Evolutionary conservation across 2,888 invertebrate species (phyloP).

Genomic region (Artemia sp.): DNA sequence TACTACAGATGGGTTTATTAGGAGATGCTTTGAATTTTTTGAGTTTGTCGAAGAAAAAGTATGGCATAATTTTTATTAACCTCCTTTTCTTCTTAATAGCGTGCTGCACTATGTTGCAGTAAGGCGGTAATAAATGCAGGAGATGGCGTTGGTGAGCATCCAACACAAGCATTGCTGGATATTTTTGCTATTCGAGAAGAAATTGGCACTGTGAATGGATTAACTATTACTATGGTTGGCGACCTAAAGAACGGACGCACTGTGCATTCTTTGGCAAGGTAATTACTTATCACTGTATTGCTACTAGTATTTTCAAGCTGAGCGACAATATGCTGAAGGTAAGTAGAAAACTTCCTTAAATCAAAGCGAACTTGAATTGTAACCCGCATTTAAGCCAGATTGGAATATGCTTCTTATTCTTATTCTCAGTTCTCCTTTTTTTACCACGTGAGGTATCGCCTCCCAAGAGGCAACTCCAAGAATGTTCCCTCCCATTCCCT

Average conservation of each 20-base stretch:
- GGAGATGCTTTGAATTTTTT: slow-evolving; percentile 18
- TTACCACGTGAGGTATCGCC: too few species aligned
- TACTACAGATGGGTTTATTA: not conserved
- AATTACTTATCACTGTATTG: too few species aligned
- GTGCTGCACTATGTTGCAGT: slow-evolving; percentile 59
- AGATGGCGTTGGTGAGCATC: slow-evolving; percentile 91
- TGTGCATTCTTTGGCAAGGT: slow-evolving; percentile 85
- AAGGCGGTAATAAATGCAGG: slow-evolving; percentile 96
- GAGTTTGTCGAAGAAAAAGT: slow-evolving; percentile 21
- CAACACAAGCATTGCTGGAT: slow-evolving; percentile 91
- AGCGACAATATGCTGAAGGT: too few species aligned
- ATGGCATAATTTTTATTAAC: slow-evolving; percentile 15
- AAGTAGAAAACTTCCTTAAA: too few species aligned
- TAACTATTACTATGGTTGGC: slow-evolving; percentile 94
- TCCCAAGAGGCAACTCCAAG: too few species aligned
- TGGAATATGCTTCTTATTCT: too few species aligned
- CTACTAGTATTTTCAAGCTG: too few species aligned
- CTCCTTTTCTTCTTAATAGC: slow-evolving; percentile 38
- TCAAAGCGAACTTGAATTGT: too few species aligned
- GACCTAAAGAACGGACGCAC: slow-evolving; percentile 95
- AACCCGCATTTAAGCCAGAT: too few species aligned
- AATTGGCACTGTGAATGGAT: slow-evolving; percentile 92
- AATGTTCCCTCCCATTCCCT: too few species aligned
- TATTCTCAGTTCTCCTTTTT: too few species aligned
- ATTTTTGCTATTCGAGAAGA: slow-evolving; percentile 96